Base-by-base conservation (phyloP, 2,113 vertebrate species). In the Pluvianellus socialis region DNA sequence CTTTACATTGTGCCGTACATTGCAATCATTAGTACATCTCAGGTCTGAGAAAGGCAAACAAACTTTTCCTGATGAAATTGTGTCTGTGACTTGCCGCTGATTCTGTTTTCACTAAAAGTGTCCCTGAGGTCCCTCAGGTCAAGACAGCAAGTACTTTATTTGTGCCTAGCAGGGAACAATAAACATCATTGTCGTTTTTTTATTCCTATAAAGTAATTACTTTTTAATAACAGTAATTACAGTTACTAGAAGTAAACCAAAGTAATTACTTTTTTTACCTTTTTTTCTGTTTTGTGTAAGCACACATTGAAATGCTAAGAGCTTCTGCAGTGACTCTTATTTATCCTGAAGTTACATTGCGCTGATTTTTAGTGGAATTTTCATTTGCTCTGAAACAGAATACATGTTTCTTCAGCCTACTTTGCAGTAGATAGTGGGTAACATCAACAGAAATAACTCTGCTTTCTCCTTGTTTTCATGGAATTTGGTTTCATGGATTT, bases 21-120 rank as follows among this genome's bases (percentile, higher is more conserved):
- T 77, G 16, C 38, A 87, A 18, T 59, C 4, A 7, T 21, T 33
- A 7, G 47, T 68, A 28, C 4, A n/a, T 65, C 38, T 88, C 42
- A 20, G 24, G 45, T 61, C 55, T 77, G 44, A 66, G 45, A 92
- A 66, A 83, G 12, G 12, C 11, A 71, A 59, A 70, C 4, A 7
- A 35, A 58, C 45, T 66, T 66, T 76, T 72, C 42, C 32, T 83
- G 23, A 14, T 76, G 71, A 67, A 82, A 35, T 44, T 77, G 14
- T 0, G 0, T 28, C 8, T 59, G 22, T 70, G 76, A 52, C 40
- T 75, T 87, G 49, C 6, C 28, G 49, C 24, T 38, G 68, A 14
- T 56, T 88, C 28, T 67, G 3, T 70, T 85, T 92, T 90, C 40
- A 44, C 7, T 79, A 8, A 8, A 88, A 50, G 23, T 65, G 32